Base-by-base conservation (phyloP, 2,113 vertebrate species). In the Condylura cristata region DNA sequence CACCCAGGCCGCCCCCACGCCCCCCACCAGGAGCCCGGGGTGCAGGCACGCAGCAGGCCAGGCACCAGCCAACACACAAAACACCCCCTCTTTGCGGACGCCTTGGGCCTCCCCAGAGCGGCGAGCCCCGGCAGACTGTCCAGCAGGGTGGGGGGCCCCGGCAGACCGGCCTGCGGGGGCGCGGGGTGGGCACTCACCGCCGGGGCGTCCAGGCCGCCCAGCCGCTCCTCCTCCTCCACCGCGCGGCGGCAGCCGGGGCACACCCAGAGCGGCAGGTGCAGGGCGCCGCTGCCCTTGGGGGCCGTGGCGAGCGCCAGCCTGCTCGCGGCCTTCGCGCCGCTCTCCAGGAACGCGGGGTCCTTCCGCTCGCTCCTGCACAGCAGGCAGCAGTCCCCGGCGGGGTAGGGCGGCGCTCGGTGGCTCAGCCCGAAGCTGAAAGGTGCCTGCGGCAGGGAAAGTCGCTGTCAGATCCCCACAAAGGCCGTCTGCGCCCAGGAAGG, bases 401-500 rank as follows among this genome's bases (percentile, higher is more conserved):
- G 99, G 95, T 99, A 99, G 71, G 97, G 84, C 0, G 99, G 99
- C 37, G 99, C 99, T 96, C 99, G 99, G 93, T 99, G 99, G 96
- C 99, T 99, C 98, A 99, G 97, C 96, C 99, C 99, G 94, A 99
- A 99, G n/a, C 99, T 99, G 98, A 99, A 99, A 0, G 99, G 99
- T 60, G 99, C 99, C 99, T 99, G 94, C 26, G 96, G 98, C 51
- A 17, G 96, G 97, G 66, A 56, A 85, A 86, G 13, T 44, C 14
- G 3, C 48, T 51, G 14, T 51, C 48, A 51, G 14, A 51, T n/a
- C n/a, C n/a, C n/a, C n/a, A n/a, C n/a, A n/a, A n/a, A n/a, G n/a
- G n/a, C n/a, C n/a, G n/a, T n/a, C n/a, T n/a, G n/a, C n/a, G n/a
- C n/a, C n/a, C n/a, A n/a, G n/a, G n/a, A n/a, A n/a, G n/a, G n/a